phyloP scores from a whole-genome alignment of 2,797 vertebrate species.

The Adrianichthys oophorus region DNA sequence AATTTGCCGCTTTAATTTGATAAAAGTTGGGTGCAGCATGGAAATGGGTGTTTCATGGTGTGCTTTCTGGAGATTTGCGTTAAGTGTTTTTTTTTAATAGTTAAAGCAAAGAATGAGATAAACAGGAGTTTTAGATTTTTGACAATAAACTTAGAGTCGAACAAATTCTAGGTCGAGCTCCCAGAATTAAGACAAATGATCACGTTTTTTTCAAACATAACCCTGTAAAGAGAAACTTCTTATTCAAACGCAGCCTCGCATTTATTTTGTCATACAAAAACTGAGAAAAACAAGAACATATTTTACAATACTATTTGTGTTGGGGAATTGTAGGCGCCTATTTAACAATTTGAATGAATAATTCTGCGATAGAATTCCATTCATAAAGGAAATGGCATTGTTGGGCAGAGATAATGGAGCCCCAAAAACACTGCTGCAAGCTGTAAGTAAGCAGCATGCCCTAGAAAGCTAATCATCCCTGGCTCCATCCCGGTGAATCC shows the following conservation, averaged over 20 bases:
- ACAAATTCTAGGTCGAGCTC: too few species aligned
- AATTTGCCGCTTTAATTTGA: slow-evolving; percentile 25
- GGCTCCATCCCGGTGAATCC: slow-evolving; percentile 69
- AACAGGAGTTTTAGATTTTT: neutral
- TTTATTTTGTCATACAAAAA: too few species aligned
- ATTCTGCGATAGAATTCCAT: neutral
- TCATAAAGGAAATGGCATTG: slow-evolving; percentile 56
- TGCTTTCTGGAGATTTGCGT: slow-evolving; percentile 27
- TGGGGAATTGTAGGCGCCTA: neutral
- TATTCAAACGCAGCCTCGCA: too few species aligned
- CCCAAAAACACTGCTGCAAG: slow-evolving; percentile 86
- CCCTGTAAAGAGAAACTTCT: too few species aligned
- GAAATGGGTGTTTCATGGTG: slow-evolving; percentile 39
- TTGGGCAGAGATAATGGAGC: slow-evolving; percentile 76
- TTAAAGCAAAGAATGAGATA: slow-evolving; percentile 14
- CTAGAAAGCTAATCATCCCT: slow-evolving; percentile 87
- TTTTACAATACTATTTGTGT: too few species aligned
- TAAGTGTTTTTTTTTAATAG: slow-evolving; percentile 18
- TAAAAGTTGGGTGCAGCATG: slow-evolving; percentile 11
- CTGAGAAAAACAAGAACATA: too few species aligned
- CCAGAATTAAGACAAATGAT: too few species aligned
- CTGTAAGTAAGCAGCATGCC: slow-evolving; percentile 78
- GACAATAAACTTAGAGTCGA: neutral
- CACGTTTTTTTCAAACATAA: too few species aligned
- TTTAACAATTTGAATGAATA: slow-evolving; percentile 1